phyloP scores from a whole-genome alignment of 2,888 invertebrate genomes.

The Chloroclysta siterata region DNA sequence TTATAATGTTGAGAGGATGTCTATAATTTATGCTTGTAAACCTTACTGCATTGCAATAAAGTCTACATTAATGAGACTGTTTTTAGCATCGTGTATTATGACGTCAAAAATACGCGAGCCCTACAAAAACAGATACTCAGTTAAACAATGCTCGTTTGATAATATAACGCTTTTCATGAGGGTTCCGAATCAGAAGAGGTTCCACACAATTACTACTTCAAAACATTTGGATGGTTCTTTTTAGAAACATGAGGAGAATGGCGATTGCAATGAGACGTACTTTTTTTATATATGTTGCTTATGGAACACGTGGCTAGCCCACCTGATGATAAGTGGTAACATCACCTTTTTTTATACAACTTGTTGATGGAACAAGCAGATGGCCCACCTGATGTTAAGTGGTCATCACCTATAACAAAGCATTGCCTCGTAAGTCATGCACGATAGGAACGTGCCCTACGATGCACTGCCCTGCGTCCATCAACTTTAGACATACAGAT shows the following conservation, averaged over 20 bases:
- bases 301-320: too few species aligned
- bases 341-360: too few species aligned
- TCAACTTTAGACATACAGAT: too few species aligned
- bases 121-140: slow-evolving; percentile 69
- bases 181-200: slow-evolving; percentile 48
- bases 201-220: slow-evolving; percentile 44
- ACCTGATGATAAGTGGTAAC: too few species aligned
- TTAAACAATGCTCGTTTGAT: slow-evolving; percentile 76
- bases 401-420: too few species aligned
- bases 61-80: slow-evolving; percentile 13
- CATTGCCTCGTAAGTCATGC: too few species aligned
- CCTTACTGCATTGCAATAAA: slow-evolving; percentile 23
- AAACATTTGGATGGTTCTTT: slow-evolving; percentile 39
- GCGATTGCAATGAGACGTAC: slow-evolving; percentile 23
- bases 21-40: slow-evolving; percentile 19
- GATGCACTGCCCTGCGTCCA: too few species aligned
- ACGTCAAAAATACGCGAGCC: slow-evolving; percentile 65
- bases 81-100: slow-evolving; percentile 44
- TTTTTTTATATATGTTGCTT: too few species aligned
- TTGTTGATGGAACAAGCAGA: too few species aligned
- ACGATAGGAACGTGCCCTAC: too few species aligned
- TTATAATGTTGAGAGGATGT: slow-evolving; percentile 66
- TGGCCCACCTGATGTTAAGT: too few species aligned
- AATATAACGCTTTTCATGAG: slow-evolving; percentile 69
- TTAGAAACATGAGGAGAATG: slow-evolving; percentile 24